These are phyloP conservation scores for Anabas testudineus DNA, from an alignment of 2,797 vertebrate genomes.

Conservation along the genomic window DNA sequence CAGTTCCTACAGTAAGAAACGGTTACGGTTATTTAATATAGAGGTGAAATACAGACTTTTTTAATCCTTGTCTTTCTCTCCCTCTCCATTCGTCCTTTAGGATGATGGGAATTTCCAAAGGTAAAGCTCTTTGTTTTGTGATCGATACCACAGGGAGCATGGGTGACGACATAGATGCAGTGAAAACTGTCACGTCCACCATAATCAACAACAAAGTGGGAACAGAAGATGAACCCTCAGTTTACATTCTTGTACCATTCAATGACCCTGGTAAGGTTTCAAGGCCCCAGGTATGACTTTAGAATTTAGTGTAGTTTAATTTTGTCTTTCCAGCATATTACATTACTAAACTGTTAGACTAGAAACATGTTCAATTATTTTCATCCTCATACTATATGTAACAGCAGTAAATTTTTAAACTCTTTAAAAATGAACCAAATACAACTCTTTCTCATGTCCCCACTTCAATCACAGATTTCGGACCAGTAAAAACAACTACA, in stretches of 20 bases:
- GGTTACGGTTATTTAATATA: no score
- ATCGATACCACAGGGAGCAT: constrained; percentile 74
- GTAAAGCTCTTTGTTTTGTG: constrained; percentile 69
- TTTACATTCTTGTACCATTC: constrained; percentile 74
- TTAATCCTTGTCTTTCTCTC: not conserved
- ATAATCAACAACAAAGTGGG: constrained; percentile 61
- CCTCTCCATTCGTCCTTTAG: not conserved
- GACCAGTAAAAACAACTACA: constrained; percentile 51
- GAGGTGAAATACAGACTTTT: no score
- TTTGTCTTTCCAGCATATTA: no score
- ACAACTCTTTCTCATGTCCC: not conserved
- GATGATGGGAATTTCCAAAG: constrained; percentile 57
- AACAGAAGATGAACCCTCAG: constrained; percentile 51
- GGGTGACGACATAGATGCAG: constrained; percentile 52
- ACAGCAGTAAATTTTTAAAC: no score
- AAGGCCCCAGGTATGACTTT: not conserved
- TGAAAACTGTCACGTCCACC: constrained; percentile 22
- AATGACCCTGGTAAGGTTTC: constrained; percentile 63
- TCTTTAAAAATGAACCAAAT: no score
- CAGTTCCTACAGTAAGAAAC: constrained; percentile 66
- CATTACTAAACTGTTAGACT: no score
- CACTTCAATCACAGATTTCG: constrained; percentile 45
- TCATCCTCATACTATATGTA: no score
- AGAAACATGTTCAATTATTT: no score
- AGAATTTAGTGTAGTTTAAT: not conserved